Base-by-base conservation (phyloP, 2,797 vertebrate species). In the Urocyon cinereoargenteus region DNA sequence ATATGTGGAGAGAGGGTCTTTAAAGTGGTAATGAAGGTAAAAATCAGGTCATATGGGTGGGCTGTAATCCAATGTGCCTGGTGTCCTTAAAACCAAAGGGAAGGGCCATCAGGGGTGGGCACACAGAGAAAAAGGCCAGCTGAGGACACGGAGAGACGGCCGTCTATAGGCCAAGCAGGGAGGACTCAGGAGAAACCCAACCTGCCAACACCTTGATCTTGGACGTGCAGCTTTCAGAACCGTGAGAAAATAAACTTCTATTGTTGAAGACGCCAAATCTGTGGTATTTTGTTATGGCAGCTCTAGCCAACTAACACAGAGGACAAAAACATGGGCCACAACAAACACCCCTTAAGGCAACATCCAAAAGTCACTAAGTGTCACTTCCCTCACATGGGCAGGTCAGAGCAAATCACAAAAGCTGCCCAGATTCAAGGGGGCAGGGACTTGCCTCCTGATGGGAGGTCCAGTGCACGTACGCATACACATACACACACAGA, bases 321-420 rank as follows among this genome's bases (percentile, higher is more conserved):
- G 19, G 31, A 55, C 51, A 82, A 77, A 89, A 40, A 21, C 8
- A 10, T 36, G 55, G 40, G 62, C 57, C 79, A 26, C 12, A 9
- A 68, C 19, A 36, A 9, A 68, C 19, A 36, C 22, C 26, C 72
- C 15, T 26, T 61, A 36, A 72, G 31, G 73, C 49, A 73, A 82
- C 16, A 15, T 59, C 59, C 12, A 16, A 45, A 94, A 79, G 24
- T 45, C 51, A 62, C 28, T 68, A 22, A 40, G 14, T 1, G 1
- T 59, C 6, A 19, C 57, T 59, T 90, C 16, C 5, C 15, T 40
- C 34, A 68, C 13, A 26, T 2, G 15, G 31, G n/a, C 9, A 11
- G 31, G 55, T 59, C 90, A 81, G 21, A 85, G 89, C 31, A 59
- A 49, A 79, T 53, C 86, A 93, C 70, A 79, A 61, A 66, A 79